Evolutionary conservation across 1,140 invertebrate genomes (phyloP), one percentile per base, ranked within the genome.

Genomic region (Plodia interpunctella): DNA sequence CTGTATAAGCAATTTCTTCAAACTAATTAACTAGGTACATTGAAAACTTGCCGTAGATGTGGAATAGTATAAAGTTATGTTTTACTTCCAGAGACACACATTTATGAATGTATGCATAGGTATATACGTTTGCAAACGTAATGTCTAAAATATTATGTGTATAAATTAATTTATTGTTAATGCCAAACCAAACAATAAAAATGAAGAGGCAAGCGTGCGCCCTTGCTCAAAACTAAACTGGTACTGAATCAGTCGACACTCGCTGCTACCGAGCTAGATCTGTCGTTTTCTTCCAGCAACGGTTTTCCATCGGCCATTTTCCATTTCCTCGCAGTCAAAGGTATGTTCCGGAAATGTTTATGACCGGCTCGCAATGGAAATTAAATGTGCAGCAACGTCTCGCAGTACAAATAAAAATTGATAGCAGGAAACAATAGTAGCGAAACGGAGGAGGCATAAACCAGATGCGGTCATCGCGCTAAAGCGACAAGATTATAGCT

Each of bases 201-300:
- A 5, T 5, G 5, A 53, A 11, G 5, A 0, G 10, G 10, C 49
- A 59, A 15, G 71, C 80, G 78, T 77, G 70, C 65, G 62, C 57
- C 70, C 73, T 69, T 58, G 38, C 19, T 57, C 63, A 51, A 68
- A 51, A 53, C 74, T 77, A 74, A 74, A 81, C 73, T 74, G 71
- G 70, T 74, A 83, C 81, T 84, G 79, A 81, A 70, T 66, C 66
- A 63, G 56, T 64, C 51, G 17, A 50, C 51, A 20, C 25, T 30
- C 13, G 25, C 56, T 49, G 25, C 25, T 50, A 57, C 56, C 21
- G 5, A 8, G 49, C 44, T 19, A 21, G 18, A 18, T 21, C 15
- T 49, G 25, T 17, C 65, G 59, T 56, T 58, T 44, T 44, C 55
- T 44, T 44, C 35, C 55, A 59, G 49, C 64, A 54, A 49, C 65